Base-by-base conservation (phyloP, 2,113 vertebrate genomes). In the Electrona antarctica region DNA sequence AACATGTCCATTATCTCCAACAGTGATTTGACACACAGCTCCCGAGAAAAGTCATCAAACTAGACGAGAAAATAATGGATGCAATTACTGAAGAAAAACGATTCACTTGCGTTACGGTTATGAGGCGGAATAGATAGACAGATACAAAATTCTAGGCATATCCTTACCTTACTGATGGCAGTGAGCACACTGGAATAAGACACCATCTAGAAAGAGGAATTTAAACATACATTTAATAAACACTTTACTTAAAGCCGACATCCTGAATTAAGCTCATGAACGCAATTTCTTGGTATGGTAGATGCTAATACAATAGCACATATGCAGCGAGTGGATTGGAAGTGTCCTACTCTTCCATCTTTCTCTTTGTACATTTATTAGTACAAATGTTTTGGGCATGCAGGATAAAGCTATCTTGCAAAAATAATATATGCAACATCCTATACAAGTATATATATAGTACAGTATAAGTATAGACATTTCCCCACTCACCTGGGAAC, bases 1-100 rank as follows among this genome's bases (percentile, higher is more conserved):
- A 98, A 99, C 96, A 98, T 99, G 88, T 98, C 96, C 95, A 98
- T 96, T 81, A 99, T 95, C 75, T 98, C 97, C 87, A 99, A 73
- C 73, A 99, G 85, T 0, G 97, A 94, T 80, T 97, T 97, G 28
- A 99, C 91, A 59, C 97, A 99, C 67, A 98, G 92, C 10, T 98
- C 96, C 62, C 97, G 92, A 14, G 98, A 99, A 87, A 98, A 99
- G 81, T 98, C 97, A 77, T 99, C 97, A 56, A 99, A 99, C 98
- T 99, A 79, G 4, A 29, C 58, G 71, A 46, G 69, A 69, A 51
- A 10, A 67, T 0, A 33, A 33, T 7, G 29, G 11, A 59, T 7
- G 5, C 14, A 46, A 47, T 6, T 2, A 12, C 14, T 49, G 10
- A 28, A 59, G 49, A 8, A 11, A 7, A 41, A 54, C 51, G 47